Conservation (phyloP, 2,797 vertebrate species). For the Rhabdomys pumilio region DNA sequence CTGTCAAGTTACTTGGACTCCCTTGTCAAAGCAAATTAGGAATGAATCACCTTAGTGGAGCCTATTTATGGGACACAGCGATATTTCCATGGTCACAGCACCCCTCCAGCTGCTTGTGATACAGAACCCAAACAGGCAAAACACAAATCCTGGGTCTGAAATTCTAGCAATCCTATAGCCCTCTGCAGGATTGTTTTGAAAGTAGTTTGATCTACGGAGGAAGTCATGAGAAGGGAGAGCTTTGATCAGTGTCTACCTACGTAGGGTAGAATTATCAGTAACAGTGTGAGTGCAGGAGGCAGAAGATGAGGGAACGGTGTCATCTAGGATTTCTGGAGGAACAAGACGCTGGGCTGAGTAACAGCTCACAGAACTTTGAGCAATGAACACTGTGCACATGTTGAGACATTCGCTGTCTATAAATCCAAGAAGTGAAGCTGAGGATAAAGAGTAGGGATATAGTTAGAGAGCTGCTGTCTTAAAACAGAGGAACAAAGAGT, state of each 20-base stretch:
- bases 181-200: neutral
- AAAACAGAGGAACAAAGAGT: neutral
- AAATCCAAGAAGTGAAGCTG: neutral
- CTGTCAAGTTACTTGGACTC: neutral
- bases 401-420: neutral
- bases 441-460: neutral
- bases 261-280: neutral
- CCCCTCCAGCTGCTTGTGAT: neutral
- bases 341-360: neutral
- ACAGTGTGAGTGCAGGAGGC: neutral
- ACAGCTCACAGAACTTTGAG: neutral
- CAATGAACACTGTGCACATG: neutral
- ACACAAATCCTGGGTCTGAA: neutral
- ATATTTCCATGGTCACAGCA: constrained; percentile 19
- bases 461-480: neutral
- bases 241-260: neutral
- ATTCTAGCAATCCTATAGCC: neutral
- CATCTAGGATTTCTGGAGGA: neutral
- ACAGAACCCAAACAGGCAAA: neutral
- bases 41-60: neutral
- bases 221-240: neutral
- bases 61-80: neutral
- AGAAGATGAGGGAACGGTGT: neutral
- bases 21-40: neutral
- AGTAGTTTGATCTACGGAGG: neutral